Base-by-base conservation (phyloP, 2,113 vertebrate species). In the Tragelaphus strepsiceros region DNA sequence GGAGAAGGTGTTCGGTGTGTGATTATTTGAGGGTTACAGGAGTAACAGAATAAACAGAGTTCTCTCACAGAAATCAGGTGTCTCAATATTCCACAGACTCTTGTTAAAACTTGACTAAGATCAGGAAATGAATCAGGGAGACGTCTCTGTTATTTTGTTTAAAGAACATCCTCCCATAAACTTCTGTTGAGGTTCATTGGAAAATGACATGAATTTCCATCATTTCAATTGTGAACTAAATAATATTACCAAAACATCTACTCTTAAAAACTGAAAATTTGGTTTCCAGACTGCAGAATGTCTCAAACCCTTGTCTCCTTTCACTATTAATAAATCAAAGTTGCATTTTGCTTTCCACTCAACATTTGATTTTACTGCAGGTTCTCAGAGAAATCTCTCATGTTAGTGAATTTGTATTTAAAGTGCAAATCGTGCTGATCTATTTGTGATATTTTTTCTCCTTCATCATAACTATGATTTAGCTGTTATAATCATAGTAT, bases 191-290 rank as follows among this genome's bases (percentile, higher is more conserved):
- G 95, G 97, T 89, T 95, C 59, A 62, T 62, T 98, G 95, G 97
- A 98, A 98, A 98, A 86, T 15, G 95, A 82, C 78, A 98, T 96
- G 83, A 74, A 93, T 98, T 97, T 98, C 97, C 92, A 64, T 97
- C 56, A 88, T 81, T 81, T 90, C 94, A 97, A 86, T 46, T 46
- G 92, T 59, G 53, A 59, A 94, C 96, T 80, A 92, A 95, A 26
- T 46, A 46, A 89, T 24, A 46, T 56, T 97, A 74, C 93, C 22
- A 64, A 92, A 97, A 98, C 54, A 46, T 21, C 87, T 35, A 54
- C 14, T 92, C 85, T 93, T 97, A 94, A 91, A 85, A 81, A 92
- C 64, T 98, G 78, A 96, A 95, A 88, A 87, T 62, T n/a, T 77
- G 28, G 49, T 97, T 96, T 97, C 86, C 53, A 98, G 71, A 61